These are phyloP conservation scores for Drosophila nigromelanica DNA, from an alignment of 1,140 invertebrate species.

Conservation along the genomic window DNA sequence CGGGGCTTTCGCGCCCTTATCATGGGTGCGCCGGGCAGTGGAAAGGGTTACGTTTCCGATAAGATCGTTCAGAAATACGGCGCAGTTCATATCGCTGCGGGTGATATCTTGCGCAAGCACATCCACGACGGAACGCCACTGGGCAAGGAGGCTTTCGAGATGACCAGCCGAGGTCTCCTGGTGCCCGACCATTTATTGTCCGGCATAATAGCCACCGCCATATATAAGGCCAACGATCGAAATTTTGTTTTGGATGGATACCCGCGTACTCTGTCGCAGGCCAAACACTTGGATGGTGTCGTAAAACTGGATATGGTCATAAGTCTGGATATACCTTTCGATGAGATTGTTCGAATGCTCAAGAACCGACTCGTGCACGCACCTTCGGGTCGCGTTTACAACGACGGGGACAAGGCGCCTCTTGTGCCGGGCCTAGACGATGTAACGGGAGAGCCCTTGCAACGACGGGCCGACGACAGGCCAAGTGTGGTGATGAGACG, in stretches of 20 bases:
- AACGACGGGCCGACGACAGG: slow-evolving; percentile 27
- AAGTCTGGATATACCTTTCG: slow-evolving; percentile 16
- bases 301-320: slow-evolving; percentile 36
- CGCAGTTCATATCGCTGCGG: slow-evolving; percentile 28
- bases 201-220: slow-evolving; percentile 5
- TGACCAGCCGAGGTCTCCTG: slow-evolving; percentile 1
- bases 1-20: slow-evolving; percentile 39
- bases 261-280: slow-evolving; percentile 38
- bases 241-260: slow-evolving; percentile 42
- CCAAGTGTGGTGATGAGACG: slow-evolving; percentile 16
- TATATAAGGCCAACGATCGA: neutral
- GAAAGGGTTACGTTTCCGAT: slow-evolving; percentile 29
- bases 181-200: slow-evolving; percentile 42
- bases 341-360: slow-evolving; percentile 12
- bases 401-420: slow-evolving; percentile 10
- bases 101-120: slow-evolving; percentile 40
- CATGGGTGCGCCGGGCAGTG: slow-evolving; percentile 43
- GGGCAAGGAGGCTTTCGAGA: slow-evolving; percentile 16
- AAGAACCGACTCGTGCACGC: slow-evolving; percentile 22
- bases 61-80: slow-evolving; percentile 18
- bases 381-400: slow-evolving; percentile 40
- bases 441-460: slow-evolving; percentile 33
- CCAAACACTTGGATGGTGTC: neutral
- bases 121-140: slow-evolving; percentile 8
- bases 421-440: slow-evolving; percentile 23